Base-by-base conservation (phyloP, 1,140 invertebrate genomes). In the Leptoteleia sp. region DNA sequence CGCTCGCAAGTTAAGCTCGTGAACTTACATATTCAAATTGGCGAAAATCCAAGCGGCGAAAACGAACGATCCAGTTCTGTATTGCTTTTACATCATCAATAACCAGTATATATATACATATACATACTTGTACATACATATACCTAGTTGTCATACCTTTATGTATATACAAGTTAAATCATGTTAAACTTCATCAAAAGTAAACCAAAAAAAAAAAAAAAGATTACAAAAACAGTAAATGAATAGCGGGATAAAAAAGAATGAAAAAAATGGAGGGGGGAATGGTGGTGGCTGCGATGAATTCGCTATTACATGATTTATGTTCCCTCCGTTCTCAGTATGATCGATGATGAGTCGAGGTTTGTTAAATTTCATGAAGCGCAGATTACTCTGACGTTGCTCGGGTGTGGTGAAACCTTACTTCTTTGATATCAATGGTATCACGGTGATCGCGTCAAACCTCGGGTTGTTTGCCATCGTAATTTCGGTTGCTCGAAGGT, bases 261-360 rank as follows among this genome's bases (percentile, higher is more conserved):
- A n/a, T n/a, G n/a, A n/a, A n/a, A n/a, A n/a, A n/a, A n/a, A n/a
- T n/a, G 40, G 29, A 27, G 29, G 31, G 16, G 1, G 1, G 37
- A 25, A 19, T 29, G 29, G 54, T 45, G 5, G 13, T 37, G 11
- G 19, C 38, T 25, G 13, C 6, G 16, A 67, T 61, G 55, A 54
- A 67, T 35, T n/a, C 5, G 38, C 19, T 31, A 52, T 50, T 42
- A 31, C 29, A 45, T 72, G 52, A 72, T 61, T 68, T 37, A 54
- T 71, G 67, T 76, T 80, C 61, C 64, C 72, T 80, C 67, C 68
- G 65, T 80, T 80, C 72, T 80, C 61, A n/a, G 19, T 70, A 75
- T 70, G 64, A 59, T 73, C 50, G 37, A 77, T 64, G 72, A 68
- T 79, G 59, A 62, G 31, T 62, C 37, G 43, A 68, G 33, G 48